A percentile compares a stretch with the other conserved stretches of the same genome.
These are phyloP conservation scores for Caenorhabditis virilis DNA, from an alignment of 2,888 invertebrate genomes.

Conservation along the genomic window DNA sequence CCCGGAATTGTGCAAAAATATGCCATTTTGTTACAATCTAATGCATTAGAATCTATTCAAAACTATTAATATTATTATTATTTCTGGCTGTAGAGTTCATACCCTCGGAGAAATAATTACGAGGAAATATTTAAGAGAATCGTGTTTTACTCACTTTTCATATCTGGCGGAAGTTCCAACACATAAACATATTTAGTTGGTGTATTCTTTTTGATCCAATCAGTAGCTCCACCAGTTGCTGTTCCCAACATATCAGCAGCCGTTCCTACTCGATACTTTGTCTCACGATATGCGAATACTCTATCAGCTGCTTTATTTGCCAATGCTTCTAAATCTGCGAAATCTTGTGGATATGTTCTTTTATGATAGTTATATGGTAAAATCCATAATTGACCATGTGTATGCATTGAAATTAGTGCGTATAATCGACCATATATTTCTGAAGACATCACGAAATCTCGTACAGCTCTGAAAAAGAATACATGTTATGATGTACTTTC, in stretches of 20 bases:
- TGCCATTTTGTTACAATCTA: too few relatives aligned
- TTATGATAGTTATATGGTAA: conserved; percentile 65
- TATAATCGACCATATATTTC: conserved; percentile 59
- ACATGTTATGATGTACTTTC: too few relatives aligned
- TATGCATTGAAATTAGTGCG: conserved; percentile 66
- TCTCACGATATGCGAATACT: conserved; percentile 51
- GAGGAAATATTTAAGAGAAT: too few relatives aligned
- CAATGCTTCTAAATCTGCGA: conserved; percentile 55
- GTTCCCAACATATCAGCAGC: conserved; percentile 65
- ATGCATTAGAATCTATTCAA: too few relatives aligned
- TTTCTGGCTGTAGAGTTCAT: too few relatives aligned
- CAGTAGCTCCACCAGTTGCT: conserved; percentile 66
- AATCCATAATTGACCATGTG: conserved; percentile 67
- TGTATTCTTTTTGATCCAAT: conserved; percentile 67
- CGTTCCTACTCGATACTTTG: conserved; percentile 62
- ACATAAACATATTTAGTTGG: conserved; percentile 67
- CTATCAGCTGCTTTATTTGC: conserved; percentile 48
- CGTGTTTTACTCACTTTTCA: conserved; percentile 46
- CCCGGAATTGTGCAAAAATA: too few relatives aligned
- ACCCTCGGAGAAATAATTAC: too few relatives aligned
- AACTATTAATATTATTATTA: too few relatives aligned
- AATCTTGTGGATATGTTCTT: conserved; percentile 62
- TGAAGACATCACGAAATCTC: conserved; percentile 58
- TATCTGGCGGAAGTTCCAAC: conserved; percentile 66
- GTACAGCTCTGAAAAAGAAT: conserved; percentile 56